phyloP scores from a whole-genome alignment of 2,888 invertebrate genomes.

The Cabera pusaria region DNA sequence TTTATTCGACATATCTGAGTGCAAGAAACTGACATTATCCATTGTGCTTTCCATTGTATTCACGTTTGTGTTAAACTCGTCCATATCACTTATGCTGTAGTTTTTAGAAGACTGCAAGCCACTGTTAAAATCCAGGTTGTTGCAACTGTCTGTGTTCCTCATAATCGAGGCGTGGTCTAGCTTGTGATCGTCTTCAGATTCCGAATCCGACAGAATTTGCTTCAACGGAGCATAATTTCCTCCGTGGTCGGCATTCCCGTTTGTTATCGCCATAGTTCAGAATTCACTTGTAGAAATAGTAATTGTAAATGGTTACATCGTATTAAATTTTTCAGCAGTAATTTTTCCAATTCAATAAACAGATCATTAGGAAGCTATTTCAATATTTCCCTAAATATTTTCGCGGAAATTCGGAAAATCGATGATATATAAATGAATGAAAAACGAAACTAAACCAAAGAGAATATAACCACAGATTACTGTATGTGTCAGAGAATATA shows the following conservation, averaged over 20 bases:
- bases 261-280: conserved; percentile 61
- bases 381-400: no score
- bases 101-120: conserved; percentile 72
- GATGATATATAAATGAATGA: no score
- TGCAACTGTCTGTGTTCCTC: conserved; percentile 63
- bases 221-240: conserved; percentile 89
- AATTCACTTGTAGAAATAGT: no score
- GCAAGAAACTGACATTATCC: conserved; percentile 76
- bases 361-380: no score
- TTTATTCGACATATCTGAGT: conserved; percentile 74
- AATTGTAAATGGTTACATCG: no score
- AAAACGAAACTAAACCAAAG: no score
- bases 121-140: conserved; percentile 72
- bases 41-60: conserved; percentile 75
- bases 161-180: conserved; percentile 60
- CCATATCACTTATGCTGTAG: conserved; percentile 73
- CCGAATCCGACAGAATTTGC: conserved; percentile 90
- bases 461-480: neutral
- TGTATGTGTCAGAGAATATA: no score
- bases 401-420: no score
- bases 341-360: no score
- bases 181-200: conserved; percentile 88
- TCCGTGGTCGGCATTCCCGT: conserved; percentile 71
- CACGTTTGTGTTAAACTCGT: conserved; percentile 71
- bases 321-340: no score